Conservation (phyloP, 2,113 vertebrate genomes). For the Amazona vittata region DNA sequence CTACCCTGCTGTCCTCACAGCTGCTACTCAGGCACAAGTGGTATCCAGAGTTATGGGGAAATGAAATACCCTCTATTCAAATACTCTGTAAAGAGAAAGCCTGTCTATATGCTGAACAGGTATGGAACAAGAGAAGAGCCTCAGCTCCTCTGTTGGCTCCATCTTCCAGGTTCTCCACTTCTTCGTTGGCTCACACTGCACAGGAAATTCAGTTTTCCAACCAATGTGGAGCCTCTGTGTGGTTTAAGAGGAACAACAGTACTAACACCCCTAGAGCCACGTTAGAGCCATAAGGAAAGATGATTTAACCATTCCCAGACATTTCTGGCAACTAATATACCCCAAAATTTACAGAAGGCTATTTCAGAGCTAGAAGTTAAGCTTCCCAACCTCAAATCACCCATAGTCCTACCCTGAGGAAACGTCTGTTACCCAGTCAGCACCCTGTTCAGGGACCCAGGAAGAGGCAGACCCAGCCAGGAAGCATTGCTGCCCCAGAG, state of each 20-base stretch:
- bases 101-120: neutral
- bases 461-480: neutral
- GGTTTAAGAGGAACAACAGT: neutral
- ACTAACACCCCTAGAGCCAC: neutral
- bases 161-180: neutral
- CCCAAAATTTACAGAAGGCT: neutral
- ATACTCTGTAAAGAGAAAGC: neutral
- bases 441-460: neutral
- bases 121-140: neutral
- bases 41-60: neutral
- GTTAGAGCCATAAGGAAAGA: neutral
- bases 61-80: neutral
- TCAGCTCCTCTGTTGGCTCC: neutral
- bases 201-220: neutral
- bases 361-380: neutral
- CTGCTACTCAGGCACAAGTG: neutral
- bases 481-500: neutral
- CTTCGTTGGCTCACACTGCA: neutral
- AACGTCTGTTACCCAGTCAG: neutral
- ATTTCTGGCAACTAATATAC: neutral
- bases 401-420: accelerated
- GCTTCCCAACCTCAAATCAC: neutral
- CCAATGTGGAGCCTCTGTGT: neutral
- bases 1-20: neutral
- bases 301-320: neutral